Evolutionary conservation across 2,888 invertebrate genomes (phyloP), one percentile per base, ranked within the genome.

Genomic region (Plemyria rubiginata): DNA sequence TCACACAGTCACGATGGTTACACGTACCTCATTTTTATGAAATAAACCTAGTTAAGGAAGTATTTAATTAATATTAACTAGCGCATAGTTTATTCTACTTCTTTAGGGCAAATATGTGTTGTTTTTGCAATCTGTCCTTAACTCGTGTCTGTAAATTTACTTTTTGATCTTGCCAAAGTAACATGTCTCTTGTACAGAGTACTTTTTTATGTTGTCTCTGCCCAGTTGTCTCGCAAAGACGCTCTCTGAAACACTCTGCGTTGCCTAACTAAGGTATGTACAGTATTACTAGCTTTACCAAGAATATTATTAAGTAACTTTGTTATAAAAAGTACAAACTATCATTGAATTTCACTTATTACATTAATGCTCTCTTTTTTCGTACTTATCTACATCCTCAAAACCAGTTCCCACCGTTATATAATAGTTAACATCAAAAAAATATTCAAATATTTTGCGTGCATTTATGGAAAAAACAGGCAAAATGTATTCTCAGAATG

Each of bases 231-330:
- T 76, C 66, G 67, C 66, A 59, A 60, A 57, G 61, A 65, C 71
- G 63, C 72, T 65, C 67, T 75, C 76, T 75, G 69, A 78, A 77
- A 75, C 75, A 70, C 78, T n/a, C n/a, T 73, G 74, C 80, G 80
- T 85, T 80, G 84, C 86, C 86, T 85, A 79, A 82, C 75, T 78
- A 79, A 85, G 85, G 87, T 86, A 85, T 92, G 92, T 92, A 92
- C 92, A 92, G 92, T 92, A 92, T 92, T 91, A 92, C 84, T 92
- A 92, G 92, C 88, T 88, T 90, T 90, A 90, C 86, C 90, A 88
- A 89, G 90, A 82, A 82, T 77, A 82, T 82, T 77, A 73, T 76
- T 75, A 77, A 77, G 78, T 75, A 74, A 72, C 65, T 73, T 70
- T 75, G 69, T 71, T 78, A 73, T 75, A 77, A 83, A 75, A 77